Percentiles rank a stretch among this genome's conserved stretches.
Evolutionary conservation across 2,888 invertebrate species (phyloP).

Genomic region (Ormyrus pomaceus): DNA sequence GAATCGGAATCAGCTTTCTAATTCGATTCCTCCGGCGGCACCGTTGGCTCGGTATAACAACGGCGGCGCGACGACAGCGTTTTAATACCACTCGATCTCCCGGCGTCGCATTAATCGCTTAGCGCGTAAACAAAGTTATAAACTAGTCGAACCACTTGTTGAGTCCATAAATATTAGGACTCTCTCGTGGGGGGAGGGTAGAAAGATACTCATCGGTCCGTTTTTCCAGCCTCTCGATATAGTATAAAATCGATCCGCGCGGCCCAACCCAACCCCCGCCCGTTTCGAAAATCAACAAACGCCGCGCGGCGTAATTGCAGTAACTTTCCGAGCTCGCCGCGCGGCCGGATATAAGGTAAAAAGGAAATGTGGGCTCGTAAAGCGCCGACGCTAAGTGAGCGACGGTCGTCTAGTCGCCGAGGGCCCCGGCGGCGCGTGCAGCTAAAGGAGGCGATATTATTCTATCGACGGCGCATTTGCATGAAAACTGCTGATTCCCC

Average conservation of each 20-base stretch:
- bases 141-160: slow-evolving; percentile 14
- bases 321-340: slow-evolving; percentile 21
- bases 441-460: slow-evolving; percentile 69
- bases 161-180: neutral
- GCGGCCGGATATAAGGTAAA: slow-evolving; percentile 5
- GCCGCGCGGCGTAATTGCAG: neutral
- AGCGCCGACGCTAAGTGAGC: neutral
- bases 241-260: slow-evolving; percentile 12
- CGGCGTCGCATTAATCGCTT: neutral
- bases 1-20: neutral
- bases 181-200: no score
- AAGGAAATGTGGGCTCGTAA: slow-evolving; percentile 34
- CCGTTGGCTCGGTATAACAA: neutral
- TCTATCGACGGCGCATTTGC: slow-evolving; percentile 72
- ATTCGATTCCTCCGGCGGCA: neutral
- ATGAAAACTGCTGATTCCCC: slow-evolving; percentile 73
- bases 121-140: slow-evolving; percentile 9
- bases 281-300: slow-evolving; percentile 31
- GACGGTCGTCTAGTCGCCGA: no score
- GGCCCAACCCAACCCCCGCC: neutral
- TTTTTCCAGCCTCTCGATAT: no score
- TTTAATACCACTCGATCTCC: neutral
- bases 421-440: slow-evolving; percentile 16
- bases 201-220: no score
- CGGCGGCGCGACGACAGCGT: neutral